phyloP scores from a whole-genome alignment of 2,888 invertebrate genomes.

The Artemia sinica region DNA sequence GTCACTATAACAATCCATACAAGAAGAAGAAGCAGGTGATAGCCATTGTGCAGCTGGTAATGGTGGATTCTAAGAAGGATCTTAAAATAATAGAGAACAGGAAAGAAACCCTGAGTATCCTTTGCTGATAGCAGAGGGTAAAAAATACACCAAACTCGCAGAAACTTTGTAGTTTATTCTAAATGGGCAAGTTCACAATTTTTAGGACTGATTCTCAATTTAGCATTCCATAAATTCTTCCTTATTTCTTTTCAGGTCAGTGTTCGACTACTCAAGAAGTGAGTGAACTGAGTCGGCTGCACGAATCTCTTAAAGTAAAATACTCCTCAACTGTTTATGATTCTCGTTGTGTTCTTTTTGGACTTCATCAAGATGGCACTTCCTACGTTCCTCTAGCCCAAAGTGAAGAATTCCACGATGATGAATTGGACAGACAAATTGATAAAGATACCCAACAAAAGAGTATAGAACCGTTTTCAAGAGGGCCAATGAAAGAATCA shows the following conservation, averaged over 20 bases:
- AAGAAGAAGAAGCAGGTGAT: no score
- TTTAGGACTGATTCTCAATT: not conserved
- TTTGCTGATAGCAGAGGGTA: not conserved
- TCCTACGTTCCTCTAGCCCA: conserved; percentile 21
- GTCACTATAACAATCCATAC: no score
- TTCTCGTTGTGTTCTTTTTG: conserved; percentile 68
- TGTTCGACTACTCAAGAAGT: conserved; percentile 66
- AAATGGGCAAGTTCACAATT: not conserved
- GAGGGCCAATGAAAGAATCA: conserved; percentile 20
- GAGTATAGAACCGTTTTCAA: conserved; percentile 24
- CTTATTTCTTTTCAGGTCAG: conserved; percentile 36
- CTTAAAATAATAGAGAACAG: no score
- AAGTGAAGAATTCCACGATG: conserved; percentile 22
- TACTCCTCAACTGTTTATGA: conserved; percentile 67
- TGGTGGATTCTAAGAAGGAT: no score
- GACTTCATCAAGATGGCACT: conserved; percentile 38
- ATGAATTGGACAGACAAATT: conserved; percentile 26
- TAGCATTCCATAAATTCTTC: not conserved
- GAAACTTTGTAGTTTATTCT: not conserved
- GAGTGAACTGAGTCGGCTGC: conserved; percentile 68
- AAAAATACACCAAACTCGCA: not conserved
- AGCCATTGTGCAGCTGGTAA: no score
- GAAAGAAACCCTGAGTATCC: not conserved
- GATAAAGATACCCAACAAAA: conserved; percentile 26
- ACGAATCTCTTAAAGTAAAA: conserved; percentile 72